Conservation (phyloP, 2,113 vertebrate genomes). For the Channa maculata region DNA sequence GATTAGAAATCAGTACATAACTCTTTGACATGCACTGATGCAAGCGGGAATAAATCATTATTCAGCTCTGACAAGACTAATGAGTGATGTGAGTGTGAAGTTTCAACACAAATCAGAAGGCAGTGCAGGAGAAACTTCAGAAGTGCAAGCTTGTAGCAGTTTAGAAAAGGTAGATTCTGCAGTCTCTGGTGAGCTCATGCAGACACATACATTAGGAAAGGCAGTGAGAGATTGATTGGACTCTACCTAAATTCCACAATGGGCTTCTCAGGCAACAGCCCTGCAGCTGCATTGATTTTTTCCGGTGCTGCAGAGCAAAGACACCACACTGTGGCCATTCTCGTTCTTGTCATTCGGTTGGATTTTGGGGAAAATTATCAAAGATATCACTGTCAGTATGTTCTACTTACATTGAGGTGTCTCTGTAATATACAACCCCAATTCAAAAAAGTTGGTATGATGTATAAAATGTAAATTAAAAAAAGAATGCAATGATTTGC, state of each 20-base stretch:
- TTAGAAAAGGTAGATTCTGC: slow-evolving; percentile 32
- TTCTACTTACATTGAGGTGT: background rate
- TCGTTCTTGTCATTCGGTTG: slow-evolving; percentile 38
- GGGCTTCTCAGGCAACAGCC: slow-evolving; percentile 63
- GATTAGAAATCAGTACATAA: slow-evolving; percentile 2
- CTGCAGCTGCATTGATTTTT: slow-evolving; percentile 79
- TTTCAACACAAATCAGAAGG: slow-evolving; percentile 24
- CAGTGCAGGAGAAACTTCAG: slow-evolving; percentile 47
- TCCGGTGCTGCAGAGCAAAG: slow-evolving; percentile 75
- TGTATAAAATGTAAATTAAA: too few relatives aligned
- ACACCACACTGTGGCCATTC: slow-evolving; percentile 58
- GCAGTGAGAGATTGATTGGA: slow-evolving; percentile 70
- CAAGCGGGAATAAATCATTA: slow-evolving; percentile 28
- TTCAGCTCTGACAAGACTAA: slow-evolving; percentile 52
- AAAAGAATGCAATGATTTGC: too few relatives aligned
- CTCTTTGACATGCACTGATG: slow-evolving; percentile 11
- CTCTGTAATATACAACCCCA: background rate
- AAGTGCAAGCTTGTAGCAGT: slow-evolving; percentile 35
- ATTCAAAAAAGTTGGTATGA: too few relatives aligned
- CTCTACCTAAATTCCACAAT: slow-evolving; percentile 70
- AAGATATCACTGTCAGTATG: slow-evolving; percentile 7
- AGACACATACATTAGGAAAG: slow-evolving; percentile 49
- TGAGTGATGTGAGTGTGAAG: slow-evolving; percentile 33
- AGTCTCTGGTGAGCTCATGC: slow-evolving; percentile 53
- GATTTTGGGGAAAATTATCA: slow-evolving; percentile 23